Evolutionary conservation across 2,888 invertebrate species (phyloP).

Genomic region (Argyra leucocephala): DNA sequence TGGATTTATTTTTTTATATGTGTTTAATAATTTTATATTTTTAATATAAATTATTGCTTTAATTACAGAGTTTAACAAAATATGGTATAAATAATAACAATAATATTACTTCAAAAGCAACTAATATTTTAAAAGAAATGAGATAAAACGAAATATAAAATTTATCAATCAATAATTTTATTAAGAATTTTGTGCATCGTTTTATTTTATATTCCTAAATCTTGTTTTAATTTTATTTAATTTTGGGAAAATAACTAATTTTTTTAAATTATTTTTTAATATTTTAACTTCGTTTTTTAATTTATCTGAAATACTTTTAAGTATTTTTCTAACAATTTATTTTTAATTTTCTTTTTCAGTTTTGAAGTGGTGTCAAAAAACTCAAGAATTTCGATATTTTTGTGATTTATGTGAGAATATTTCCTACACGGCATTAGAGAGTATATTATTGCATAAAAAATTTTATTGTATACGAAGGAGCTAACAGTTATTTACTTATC

Average conservation of each 20-base stretch:
- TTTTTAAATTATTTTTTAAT: neutral
- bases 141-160: neutral
- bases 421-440: constrained; percentile 8
- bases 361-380: neutral
- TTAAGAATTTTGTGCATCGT: too few relatives aligned
- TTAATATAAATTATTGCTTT: too few relatives aligned
- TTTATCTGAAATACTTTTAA: neutral
- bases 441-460: constrained; percentile 10
- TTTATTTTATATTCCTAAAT: too few relatives aligned
- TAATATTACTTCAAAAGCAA: too few relatives aligned
- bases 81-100: too few relatives aligned
- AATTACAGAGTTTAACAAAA: too few relatives aligned
- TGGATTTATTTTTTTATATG: constrained; percentile 2
- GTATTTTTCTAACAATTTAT: neutral
- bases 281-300: neutral
- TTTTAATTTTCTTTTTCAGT: constrained; percentile 8
- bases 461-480: constrained; percentile 8
- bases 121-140: neutral
- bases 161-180: too few relatives aligned
- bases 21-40: too few relatives aligned
- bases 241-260: neutral
- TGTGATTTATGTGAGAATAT: constrained; percentile 11
- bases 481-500: constrained; percentile 1
- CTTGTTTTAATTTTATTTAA: neutral
- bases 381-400: constrained; percentile 10